Conservation (phyloP, 2,113 vertebrate species). For the Opisthocomus hoazin region DNA sequence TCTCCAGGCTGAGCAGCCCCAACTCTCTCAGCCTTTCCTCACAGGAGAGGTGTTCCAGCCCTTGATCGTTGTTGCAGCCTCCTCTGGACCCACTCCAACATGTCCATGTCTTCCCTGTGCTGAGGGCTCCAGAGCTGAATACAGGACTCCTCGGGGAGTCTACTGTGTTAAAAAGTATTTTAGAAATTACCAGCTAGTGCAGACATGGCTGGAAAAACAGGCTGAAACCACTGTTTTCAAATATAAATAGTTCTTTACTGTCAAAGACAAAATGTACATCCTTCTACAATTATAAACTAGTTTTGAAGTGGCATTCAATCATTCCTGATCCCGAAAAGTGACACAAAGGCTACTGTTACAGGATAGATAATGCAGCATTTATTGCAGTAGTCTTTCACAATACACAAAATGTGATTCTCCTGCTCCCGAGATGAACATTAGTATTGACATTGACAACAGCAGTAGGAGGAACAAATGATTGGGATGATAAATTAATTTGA, state of each 20-base stretch:
- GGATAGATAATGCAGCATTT: neutral
- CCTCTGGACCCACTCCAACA: no score
- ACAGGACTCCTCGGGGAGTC: no score
- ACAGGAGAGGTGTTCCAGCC: no score
- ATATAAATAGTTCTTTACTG: neutral
- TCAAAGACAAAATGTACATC: neutral
- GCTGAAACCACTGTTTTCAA: neutral
- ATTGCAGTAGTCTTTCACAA: neutral
- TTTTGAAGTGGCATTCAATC: neutral
- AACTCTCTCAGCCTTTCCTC: no score
- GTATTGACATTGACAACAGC: neutral
- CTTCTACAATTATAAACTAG: neutral
- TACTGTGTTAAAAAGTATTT: neutral
- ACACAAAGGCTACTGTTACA: neutral
- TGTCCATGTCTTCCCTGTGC: no score
- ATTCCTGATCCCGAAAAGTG: neutral
- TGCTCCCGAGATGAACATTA: neutral
- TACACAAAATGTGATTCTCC: neutral
- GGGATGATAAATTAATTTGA: neutral
- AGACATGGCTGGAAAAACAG: neutral
- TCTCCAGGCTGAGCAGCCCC: no score
- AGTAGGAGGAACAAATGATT: neutral
- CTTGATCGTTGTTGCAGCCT: no score
- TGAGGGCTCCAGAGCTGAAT: no score
- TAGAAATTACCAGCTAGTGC: neutral